Percentiles rank a stretch among this genome's conserved stretches.
Conservation (phyloP, 1,140 invertebrate genomes). For the Diachasmimorpha longicaudata region DNA sequence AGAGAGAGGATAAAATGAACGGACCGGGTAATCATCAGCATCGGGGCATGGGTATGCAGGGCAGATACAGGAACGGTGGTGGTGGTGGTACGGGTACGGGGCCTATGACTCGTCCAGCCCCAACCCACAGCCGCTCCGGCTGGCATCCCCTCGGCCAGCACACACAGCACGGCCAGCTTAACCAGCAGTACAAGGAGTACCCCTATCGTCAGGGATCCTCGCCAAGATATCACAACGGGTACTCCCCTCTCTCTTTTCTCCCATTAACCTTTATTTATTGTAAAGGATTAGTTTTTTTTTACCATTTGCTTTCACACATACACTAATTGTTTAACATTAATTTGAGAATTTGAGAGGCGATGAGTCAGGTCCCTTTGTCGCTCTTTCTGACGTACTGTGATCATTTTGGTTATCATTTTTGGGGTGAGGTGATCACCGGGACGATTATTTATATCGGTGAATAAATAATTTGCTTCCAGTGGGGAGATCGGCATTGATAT, state of each 20-base stretch:
- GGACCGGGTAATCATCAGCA: slow-evolving; percentile 54
- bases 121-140: slow-evolving; percentile 41
- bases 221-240: slow-evolving; percentile 56
- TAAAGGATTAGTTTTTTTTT: background rate
- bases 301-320: background rate
- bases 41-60: slow-evolving; percentile 52
- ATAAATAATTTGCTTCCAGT: too few species aligned
- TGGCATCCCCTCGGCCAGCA: slow-evolving; percentile 53
- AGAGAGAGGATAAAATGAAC: slow-evolving; percentile 45
- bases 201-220: slow-evolving; percentile 56
- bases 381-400: background rate
- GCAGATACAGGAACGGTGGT: slow-evolving; percentile 49
- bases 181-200: slow-evolving; percentile 57
- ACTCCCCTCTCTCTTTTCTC: background rate
- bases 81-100: slow-evolving; percentile 38
- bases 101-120: slow-evolving; percentile 37
- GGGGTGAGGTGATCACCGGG: background rate
- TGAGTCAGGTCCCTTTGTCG: background rate
- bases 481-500: too few species aligned
- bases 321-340: background rate
- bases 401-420: background rate
- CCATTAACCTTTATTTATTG: background rate
- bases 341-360: background rate
- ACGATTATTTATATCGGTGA: too few species aligned
- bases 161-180: slow-evolving; percentile 44